Evolutionary conservation across 2,113 vertebrate genomes (phyloP).

Genomic region (Leptosomus discolor): DNA sequence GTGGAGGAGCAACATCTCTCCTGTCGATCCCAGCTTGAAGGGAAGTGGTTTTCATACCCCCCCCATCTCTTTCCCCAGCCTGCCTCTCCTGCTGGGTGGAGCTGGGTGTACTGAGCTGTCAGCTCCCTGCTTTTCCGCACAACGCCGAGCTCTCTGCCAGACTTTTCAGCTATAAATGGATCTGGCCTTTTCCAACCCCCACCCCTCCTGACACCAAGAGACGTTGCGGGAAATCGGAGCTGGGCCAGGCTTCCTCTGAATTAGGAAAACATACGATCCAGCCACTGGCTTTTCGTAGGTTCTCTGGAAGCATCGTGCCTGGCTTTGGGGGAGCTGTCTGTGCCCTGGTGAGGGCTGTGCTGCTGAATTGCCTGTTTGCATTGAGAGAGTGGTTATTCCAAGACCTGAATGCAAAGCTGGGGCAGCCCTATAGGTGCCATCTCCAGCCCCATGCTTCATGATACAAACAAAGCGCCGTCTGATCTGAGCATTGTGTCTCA

Average conservation of each 20-base stretch:
- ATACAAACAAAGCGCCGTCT: rapidly evolving
- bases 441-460: background rate
- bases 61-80: background rate
- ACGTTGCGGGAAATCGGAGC: background rate
- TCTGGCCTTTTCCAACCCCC: background rate
- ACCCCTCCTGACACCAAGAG: background rate
- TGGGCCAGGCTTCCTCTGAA: slow-evolving; percentile 10
- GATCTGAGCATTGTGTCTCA: background rate
- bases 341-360: background rate
- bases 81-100: background rate
- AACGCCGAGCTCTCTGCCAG: background rate
- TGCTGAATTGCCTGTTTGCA: background rate
- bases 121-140: background rate
- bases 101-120: background rate
- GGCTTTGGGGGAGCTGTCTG: background rate
- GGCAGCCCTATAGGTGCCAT: background rate
- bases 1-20: background rate
- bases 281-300: rapidly evolving
- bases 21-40: background rate
- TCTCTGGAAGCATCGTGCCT: background rate
- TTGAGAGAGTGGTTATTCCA: rapidly evolving
- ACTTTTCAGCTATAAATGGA: slow-evolving; percentile 26
- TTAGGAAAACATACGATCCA: slow-evolving; percentile 4
- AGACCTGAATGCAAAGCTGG: background rate
- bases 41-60: background rate